These are phyloP conservation scores for Parnassius mnemosyne DNA, from an alignment of 2,888 invertebrate species.

Conservation along the genomic window DNA sequence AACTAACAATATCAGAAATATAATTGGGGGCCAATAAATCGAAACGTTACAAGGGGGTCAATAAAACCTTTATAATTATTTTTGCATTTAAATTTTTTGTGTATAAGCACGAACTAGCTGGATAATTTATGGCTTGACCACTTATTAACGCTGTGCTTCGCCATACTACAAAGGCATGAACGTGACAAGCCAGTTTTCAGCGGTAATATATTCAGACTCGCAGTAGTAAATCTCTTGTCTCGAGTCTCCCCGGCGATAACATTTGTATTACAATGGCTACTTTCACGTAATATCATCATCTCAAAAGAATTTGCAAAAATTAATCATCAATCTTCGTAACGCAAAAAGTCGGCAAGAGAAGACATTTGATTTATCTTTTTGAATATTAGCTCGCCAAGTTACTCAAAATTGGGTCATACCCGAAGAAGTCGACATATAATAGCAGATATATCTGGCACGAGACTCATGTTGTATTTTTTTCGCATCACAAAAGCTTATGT, in stretches of 20 bases:
- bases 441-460: slow-evolving; percentile 16
- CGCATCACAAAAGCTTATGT: slow-evolving; percentile 1
- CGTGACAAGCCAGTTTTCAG: slow-evolving; percentile 57
- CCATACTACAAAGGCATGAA: slow-evolving; percentile 38
- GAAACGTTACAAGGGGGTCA: too few species aligned
- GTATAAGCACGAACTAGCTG: slow-evolving; percentile 3
- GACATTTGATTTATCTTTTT: slow-evolving; percentile 72
- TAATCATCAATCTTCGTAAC: slow-evolving; percentile 62
- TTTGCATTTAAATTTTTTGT: background rate
- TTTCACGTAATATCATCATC: slow-evolving; percentile 51
- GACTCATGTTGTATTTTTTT: slow-evolving; percentile 12
- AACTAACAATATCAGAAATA: too few species aligned
- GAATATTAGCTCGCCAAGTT: slow-evolving; percentile 59
- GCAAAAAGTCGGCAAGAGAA: slow-evolving; percentile 54
- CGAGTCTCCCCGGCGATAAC: slow-evolving; percentile 46
- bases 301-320: slow-evolving; percentile 45
- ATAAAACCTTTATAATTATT: too few species aligned
- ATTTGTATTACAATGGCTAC: slow-evolving; percentile 52
- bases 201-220: slow-evolving; percentile 22
- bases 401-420: slow-evolving; percentile 46
- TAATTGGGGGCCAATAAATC: too few species aligned
- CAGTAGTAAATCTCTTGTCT: slow-evolving; percentile 46
- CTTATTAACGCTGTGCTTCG: slow-evolving; percentile 31
- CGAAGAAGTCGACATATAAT: slow-evolving; percentile 33
- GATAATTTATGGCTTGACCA: slow-evolving; percentile 21